These are phyloP conservation scores for Euglossa dilemma DNA, from an alignment of 1,140 invertebrate genomes.

Conservation along the genomic window DNA sequence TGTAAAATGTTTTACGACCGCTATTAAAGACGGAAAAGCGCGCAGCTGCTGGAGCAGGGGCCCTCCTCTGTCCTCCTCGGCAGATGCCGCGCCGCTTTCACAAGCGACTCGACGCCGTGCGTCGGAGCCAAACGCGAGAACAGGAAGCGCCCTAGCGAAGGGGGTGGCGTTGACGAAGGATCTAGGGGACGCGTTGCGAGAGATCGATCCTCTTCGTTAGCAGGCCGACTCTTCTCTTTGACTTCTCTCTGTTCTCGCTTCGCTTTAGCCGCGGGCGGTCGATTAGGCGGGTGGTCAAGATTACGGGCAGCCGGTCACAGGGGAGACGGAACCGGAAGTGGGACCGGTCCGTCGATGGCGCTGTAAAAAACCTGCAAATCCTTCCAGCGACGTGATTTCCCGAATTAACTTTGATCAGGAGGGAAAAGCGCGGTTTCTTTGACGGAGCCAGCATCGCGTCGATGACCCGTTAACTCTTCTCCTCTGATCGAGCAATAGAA, in stretches of 20 bases:
- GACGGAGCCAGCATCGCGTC: neutral
- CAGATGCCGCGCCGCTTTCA: slow-evolving; percentile 35
- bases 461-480: too few relatives aligned
- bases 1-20: slow-evolving; percentile 42
- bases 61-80: neutral
- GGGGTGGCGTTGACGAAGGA: neutral
- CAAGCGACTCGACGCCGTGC: neutral
- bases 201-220: slow-evolving; percentile 16
- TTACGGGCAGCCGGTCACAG: neutral
- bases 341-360: neutral
- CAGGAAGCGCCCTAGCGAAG: neutral
- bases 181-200: neutral
- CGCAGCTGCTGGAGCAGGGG: slow-evolving; percentile 4
- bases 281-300: neutral
- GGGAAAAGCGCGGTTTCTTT: neutral
- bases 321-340: neutral
- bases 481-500: too few relatives aligned
- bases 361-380: neutral
- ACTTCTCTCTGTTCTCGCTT: neutral
- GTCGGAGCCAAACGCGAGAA: neutral
- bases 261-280: slow-evolving; percentile 2
- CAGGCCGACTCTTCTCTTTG: neutral
- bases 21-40: slow-evolving; percentile 44
- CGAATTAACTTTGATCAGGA: neutral
- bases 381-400: neutral